Conservation (phyloP, 37 sponge, comb jelly and placozoan species). For the Beroe ovata region DNA sequence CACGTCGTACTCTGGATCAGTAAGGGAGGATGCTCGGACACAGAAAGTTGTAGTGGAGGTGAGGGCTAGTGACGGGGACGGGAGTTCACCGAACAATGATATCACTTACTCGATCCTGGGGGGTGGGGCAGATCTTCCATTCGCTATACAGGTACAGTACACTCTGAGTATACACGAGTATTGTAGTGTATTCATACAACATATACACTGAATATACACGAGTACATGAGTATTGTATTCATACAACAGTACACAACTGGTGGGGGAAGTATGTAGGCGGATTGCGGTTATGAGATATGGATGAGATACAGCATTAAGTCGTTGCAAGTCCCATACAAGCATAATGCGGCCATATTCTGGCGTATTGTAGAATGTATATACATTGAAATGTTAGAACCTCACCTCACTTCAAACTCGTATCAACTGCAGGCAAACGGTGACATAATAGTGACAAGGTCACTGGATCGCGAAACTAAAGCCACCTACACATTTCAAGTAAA, state of each 20-base stretch:
- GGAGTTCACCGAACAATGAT: not conserved
- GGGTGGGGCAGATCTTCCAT: not conserved
- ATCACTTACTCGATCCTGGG: not conserved
- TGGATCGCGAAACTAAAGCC: slow-evolving; percentile 7
- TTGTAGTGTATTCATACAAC: no score
- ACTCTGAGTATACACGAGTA: not conserved
- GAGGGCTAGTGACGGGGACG: slow-evolving; percentile 14
- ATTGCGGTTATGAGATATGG: no score
- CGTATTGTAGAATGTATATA: no score
- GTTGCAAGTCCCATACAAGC: no score
- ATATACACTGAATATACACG: no score
- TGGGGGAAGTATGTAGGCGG: no score
- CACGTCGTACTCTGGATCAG: not conserved
- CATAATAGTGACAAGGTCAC: slow-evolving; percentile 11
- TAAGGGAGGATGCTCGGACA: slow-evolving; percentile 44
- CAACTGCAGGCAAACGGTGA: slow-evolving; percentile 49
- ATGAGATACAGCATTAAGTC: no score
- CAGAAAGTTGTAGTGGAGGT: slow-evolving; percentile 12
- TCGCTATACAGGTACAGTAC: slow-evolving; percentile 9
- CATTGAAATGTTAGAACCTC: no score
- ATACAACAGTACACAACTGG: no score
- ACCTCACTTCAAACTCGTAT: no score
- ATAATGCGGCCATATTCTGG: no score
- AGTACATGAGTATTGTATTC: no score
- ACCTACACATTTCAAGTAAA: slow-evolving; percentile 27